Evolutionary conservation across 1,140 invertebrate genomes (phyloP).

Genomic region (Globodera rostochiensis): DNA sequence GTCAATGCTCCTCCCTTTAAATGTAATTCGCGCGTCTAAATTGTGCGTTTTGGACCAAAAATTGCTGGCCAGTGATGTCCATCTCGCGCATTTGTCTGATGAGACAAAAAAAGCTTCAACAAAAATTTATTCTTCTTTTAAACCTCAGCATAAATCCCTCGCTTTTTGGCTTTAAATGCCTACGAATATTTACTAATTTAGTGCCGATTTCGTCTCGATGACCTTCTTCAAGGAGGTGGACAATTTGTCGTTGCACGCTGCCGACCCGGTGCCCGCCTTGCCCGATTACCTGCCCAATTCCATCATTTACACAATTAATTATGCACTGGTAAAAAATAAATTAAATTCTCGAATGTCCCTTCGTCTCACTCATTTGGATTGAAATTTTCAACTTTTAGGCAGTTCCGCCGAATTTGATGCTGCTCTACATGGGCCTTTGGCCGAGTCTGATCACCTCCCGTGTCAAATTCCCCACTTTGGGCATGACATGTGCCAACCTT

Average conservation of each 20-base stretch:
- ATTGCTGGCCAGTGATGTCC: too few species aligned
- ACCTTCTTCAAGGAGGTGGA: slow-evolving; percentile 58
- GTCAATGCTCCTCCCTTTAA: too few species aligned
- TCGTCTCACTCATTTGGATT: not conserved
- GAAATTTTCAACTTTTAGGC: slow-evolving; percentile 14
- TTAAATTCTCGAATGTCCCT: not conserved
- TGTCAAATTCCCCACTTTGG: slow-evolving; percentile 54
- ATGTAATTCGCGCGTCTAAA: too few species aligned
- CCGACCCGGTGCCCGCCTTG: slow-evolving; percentile 36
- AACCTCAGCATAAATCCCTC: too few species aligned
- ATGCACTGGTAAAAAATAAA: slow-evolving; percentile 33
- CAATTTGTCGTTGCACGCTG: slow-evolving; percentile 35
- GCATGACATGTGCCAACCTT: slow-evolving; percentile 58
- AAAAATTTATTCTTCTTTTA: too few species aligned
- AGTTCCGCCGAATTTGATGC: slow-evolving; percentile 57
- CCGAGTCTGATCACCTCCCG: slow-evolving; percentile 53
- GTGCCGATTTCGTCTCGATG: slow-evolving; percentile 31
- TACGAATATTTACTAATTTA: not conserved
- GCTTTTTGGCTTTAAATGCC: too few species aligned
- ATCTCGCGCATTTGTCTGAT: too few species aligned
- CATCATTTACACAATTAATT: slow-evolving; percentile 56
- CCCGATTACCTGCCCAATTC: slow-evolving; percentile 53
- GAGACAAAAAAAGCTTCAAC: too few species aligned
- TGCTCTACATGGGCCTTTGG: slow-evolving; percentile 55
- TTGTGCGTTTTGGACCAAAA: too few species aligned